phyloP scores from a whole-genome alignment of 2,888 invertebrate genomes.

The Aporophyla nigra region DNA sequence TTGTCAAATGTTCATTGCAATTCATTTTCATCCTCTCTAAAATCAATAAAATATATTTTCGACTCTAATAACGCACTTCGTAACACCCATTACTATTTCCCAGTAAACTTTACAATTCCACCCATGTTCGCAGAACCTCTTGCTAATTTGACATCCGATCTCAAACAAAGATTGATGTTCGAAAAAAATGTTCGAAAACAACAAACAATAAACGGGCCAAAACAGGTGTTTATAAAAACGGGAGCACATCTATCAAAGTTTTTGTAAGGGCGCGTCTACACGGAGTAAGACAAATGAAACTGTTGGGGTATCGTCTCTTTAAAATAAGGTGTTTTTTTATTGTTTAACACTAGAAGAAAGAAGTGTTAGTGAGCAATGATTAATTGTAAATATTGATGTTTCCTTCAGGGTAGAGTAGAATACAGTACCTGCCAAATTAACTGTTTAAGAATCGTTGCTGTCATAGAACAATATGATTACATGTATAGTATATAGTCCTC shows the following conservation, averaged over 20 bases:
- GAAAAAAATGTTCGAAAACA: constrained; percentile 59
- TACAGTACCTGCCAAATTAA: neutral
- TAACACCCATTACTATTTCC: neutral
- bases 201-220: constrained; percentile 69
- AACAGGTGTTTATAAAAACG: constrained; percentile 82
- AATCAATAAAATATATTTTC: neutral
- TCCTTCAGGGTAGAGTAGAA: neutral
- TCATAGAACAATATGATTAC: too few relatives aligned
- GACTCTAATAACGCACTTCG: neutral
- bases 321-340: constrained; percentile 15
- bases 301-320: constrained; percentile 69
- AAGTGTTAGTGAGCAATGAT: neutral
- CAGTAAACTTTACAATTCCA: constrained; percentile 28
- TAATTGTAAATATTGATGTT: neutral
- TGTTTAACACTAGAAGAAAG: neutral
- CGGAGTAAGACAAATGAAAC: constrained; percentile 82
- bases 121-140: constrained; percentile 12
- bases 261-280: constrained; percentile 73
- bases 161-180: constrained; percentile 70
- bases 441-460: neutral
- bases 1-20: too few relatives aligned
- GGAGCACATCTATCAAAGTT: constrained; percentile 82
- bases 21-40: neutral
- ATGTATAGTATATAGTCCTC: too few relatives aligned
- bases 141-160: constrained; percentile 56